Conservation (phyloP, 2,888 invertebrate species). For the Platerodrilus igneus region DNA sequence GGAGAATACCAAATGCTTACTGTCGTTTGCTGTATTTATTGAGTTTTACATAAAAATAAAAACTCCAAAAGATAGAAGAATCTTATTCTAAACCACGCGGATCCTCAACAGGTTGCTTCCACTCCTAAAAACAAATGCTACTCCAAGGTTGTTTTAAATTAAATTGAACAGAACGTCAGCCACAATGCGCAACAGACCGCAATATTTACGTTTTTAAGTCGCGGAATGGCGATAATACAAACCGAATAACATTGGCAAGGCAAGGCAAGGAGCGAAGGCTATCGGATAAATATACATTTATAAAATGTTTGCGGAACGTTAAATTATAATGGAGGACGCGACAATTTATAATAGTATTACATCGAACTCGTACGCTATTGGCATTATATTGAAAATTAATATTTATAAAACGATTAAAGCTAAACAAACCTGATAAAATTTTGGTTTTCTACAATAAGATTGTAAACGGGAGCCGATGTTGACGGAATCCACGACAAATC, state of each 20-base stretch:
- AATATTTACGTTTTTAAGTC: conserved; percentile 28
- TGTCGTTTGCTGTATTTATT: no score
- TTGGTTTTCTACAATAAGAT: conserved; percentile 36
- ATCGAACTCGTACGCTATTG: no score
- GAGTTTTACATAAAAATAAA: no score
- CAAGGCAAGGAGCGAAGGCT: conserved; percentile 29
- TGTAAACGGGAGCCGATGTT: conserved; percentile 33
- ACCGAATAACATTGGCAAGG: no score
- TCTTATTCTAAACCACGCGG: no score
- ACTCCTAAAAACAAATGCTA: no score
- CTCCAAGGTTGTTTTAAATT: conserved; percentile 8
- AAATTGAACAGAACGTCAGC: conserved; percentile 1
- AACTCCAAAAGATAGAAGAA: no score
- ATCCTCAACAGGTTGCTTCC: conserved; percentile 16
- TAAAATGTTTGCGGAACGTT: conserved; percentile 11
- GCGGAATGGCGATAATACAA: conserved; percentile 24
- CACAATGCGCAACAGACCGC: conserved; percentile 6
- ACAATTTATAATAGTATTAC: neutral
- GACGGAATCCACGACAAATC: conserved; percentile 31
- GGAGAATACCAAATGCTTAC: no score
- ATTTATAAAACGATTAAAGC: neutral
- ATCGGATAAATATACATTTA: conserved; percentile 26
- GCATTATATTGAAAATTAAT: neutral
- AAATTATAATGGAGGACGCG: neutral
- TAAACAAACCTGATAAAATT: neutral